Conservation (phyloP, 2,797 vertebrate species). For the Danio jaintianensis region DNA sequence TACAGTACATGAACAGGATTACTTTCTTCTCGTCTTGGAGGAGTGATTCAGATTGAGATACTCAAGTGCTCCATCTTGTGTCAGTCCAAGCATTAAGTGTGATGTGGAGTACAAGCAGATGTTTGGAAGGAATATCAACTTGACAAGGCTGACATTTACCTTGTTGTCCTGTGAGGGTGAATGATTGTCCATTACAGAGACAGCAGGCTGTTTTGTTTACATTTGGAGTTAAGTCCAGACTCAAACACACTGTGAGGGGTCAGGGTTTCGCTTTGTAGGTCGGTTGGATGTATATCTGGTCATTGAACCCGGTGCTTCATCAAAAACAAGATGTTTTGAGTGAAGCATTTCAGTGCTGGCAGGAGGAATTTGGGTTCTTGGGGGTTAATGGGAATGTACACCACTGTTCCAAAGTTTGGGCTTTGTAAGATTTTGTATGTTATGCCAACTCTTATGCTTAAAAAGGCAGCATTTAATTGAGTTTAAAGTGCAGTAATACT, state of each 20-base stretch:
- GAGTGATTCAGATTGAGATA: slow-evolving; percentile 27
- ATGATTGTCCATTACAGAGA: slow-evolving; percentile 48
- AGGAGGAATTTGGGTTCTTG: slow-evolving; percentile 1
- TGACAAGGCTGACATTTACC: slow-evolving; percentile 42
- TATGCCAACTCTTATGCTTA: neutral
- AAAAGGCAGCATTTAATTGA: neutral
- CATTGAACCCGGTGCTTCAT: slow-evolving; percentile 31
- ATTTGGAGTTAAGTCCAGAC: slow-evolving; percentile 48
- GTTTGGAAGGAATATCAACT: slow-evolving; percentile 41
- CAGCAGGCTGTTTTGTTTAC: slow-evolving; percentile 51
- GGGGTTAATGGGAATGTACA: neutral
- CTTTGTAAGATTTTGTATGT: neutral
- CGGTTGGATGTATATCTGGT: slow-evolving; percentile 45
- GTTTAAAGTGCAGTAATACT: neutral
- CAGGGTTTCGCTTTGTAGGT: slow-evolving; percentile 47
- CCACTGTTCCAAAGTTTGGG: slow-evolving; percentile 12
- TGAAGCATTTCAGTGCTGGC: neutral
- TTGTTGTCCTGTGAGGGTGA: slow-evolving; percentile 41
- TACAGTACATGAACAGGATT: neutral
- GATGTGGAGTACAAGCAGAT: slow-evolving; percentile 41
- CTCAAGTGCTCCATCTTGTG: slow-evolving; percentile 31
- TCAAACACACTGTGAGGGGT: slow-evolving; percentile 50
- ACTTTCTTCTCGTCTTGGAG: slow-evolving; percentile 14
- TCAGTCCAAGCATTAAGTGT: slow-evolving; percentile 31
- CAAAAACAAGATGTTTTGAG: slow-evolving; percentile 35